Percentiles rank a stretch among this genome's conserved stretches.
Evolutionary conservation across 2,797 vertebrate genomes (phyloP).

Genomic region (Megalops cyprinoides): DNA sequence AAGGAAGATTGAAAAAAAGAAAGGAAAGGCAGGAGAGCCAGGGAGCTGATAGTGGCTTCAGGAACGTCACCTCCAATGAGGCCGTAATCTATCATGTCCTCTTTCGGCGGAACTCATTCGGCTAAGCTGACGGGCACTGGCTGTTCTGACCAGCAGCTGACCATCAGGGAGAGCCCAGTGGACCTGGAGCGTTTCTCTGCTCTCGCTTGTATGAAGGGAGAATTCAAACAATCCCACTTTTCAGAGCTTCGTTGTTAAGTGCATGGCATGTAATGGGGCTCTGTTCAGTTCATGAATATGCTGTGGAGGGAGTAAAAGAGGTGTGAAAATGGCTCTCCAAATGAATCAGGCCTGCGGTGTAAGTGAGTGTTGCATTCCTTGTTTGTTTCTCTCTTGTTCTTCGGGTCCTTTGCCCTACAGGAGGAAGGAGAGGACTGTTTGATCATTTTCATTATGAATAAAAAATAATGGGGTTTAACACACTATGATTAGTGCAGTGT

Average conservation of each 20-base stretch:
- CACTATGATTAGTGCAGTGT: no score
- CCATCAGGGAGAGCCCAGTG: slow-evolving; percentile 41
- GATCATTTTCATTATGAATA: no score
- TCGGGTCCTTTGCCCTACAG: no score
- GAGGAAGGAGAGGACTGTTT: no score
- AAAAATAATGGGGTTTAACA: no score
- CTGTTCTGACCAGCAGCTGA: slow-evolving; percentile 46
- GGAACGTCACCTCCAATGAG: slow-evolving; percentile 57
- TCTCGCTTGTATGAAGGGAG: slow-evolving; percentile 15
- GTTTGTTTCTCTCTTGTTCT: neutral
- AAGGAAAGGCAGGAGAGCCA: neutral
- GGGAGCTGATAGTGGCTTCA: neutral
- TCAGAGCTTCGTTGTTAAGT: slow-evolving; percentile 14
- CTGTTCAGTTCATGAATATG: neutral
- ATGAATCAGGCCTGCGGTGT: neutral
- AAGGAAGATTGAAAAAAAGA: neutral
- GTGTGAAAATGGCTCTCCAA: slow-evolving; percentile 16
- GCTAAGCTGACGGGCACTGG: slow-evolving; percentile 45
- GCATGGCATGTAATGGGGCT: neutral
- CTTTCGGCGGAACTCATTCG: slow-evolving; percentile 55
- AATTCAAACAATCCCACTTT: neutral
- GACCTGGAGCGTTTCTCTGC: slow-evolving; percentile 6
- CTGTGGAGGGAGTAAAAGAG: slow-evolving; percentile 15
- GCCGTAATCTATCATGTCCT: slow-evolving; percentile 56
- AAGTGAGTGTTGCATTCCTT: neutral